Evolutionary conservation across 2,888 invertebrate genomes (phyloP), one percentile per base, ranked within the genome.

Genomic region (Parnassius apollo): DNA sequence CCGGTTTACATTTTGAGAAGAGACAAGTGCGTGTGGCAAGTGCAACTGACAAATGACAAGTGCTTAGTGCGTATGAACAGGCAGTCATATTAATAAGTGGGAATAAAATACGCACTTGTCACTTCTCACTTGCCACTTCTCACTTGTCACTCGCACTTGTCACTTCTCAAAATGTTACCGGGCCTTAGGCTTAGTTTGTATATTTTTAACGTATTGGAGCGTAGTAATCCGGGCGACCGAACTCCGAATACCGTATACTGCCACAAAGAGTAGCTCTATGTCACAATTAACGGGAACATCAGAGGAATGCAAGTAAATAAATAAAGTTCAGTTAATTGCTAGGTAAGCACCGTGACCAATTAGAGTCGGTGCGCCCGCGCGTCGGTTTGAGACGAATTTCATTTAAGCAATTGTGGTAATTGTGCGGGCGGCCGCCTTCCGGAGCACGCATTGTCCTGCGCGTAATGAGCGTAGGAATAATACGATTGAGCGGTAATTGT

Each of bases 371-470:
- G 59, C 54, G 59, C 13, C 56, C 77, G 76, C 76, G 75, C 77
- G 79, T 71, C 80, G 78, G 75, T 68, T 78, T 76, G 81, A 87
- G 86, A 86, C 87, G 85, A 87, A 89, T 88, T 88, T 86, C 86
- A 89, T 90, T 91, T 84, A 81, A 86, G 85, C 91, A 90, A 90
- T 91, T 91, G 89, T 82, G 74, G 86, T 90, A 91, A 91, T 91
- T 91, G 89, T 82, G 76, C 80, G 76, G 80, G 79, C 80, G 75
- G 74, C 71, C 81, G 82, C 80, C 86, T 90, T 90, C 91, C 91
- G 88, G 86, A 86, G 77, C 73, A 76, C 80, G 76, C 80, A 76
- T 80, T 78, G 82, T 82, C 82, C 83, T 63, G 65, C 57, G 48
- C 54, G 46, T 71, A 69, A 74, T 75, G 76, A 75, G 72, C 69